Evolutionary conservation across 2,113 vertebrate species (phyloP).

Genomic region (Deroptyus accipitrinus): DNA sequence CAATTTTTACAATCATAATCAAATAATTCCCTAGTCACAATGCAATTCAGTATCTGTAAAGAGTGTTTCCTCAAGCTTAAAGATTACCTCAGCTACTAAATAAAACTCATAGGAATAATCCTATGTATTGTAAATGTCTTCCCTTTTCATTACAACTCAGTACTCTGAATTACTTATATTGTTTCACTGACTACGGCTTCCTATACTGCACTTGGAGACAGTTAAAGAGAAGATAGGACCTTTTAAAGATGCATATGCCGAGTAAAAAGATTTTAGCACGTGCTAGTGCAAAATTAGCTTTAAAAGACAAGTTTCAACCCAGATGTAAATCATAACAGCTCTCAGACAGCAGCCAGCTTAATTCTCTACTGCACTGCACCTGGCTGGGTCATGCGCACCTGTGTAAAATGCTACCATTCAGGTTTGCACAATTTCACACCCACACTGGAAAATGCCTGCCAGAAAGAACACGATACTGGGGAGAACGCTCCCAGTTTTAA

Average conservation of each 20-base stretch:
- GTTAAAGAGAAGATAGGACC: background rate
- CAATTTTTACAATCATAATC: background rate
- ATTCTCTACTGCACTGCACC: background rate
- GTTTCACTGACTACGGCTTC: background rate
- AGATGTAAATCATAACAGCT: background rate
- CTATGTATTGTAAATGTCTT: background rate
- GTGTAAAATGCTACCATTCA: slow-evolving; percentile 58
- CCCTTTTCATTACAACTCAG: background rate
- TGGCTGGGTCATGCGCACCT: background rate
- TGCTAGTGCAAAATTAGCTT: background rate
- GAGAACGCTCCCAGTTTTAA: fast-evolving
- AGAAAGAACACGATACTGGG: background rate
- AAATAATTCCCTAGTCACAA: background rate
- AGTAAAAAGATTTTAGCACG: background rate
- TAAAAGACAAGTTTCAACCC: background rate
- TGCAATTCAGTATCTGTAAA: background rate
- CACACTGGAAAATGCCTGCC: slow-evolving; percentile 28
- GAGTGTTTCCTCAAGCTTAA: background rate
- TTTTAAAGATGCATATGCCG: background rate
- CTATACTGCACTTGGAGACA: background rate
- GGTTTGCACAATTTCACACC: slow-evolving; percentile 63
- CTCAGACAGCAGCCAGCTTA: background rate
- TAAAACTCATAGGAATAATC: background rate
- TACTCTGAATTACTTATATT: background rate
- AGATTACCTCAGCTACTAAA: background rate